phyloP scores from a whole-genome alignment of 2,113 vertebrate species.

The Pipa parva region DNA sequence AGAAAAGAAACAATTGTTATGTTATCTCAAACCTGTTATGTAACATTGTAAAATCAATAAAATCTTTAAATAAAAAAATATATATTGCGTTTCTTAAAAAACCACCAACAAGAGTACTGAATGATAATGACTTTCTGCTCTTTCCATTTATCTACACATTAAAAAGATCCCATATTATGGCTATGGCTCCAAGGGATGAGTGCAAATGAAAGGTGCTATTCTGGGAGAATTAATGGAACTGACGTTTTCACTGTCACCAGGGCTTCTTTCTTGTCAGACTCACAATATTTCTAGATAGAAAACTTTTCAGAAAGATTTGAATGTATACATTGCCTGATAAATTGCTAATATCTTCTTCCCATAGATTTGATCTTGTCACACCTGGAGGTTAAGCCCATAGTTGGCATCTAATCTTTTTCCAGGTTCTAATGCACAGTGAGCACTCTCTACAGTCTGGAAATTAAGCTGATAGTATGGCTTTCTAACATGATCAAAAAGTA shows the following conservation, averaged over 20 bases:
- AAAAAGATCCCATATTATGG: not conserved
- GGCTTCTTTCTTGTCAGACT: not conserved
- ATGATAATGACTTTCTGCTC: no score
- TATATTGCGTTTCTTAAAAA: no score
- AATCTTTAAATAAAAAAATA: no score
- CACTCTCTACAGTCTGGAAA: not conserved
- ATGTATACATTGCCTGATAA: slow-evolving; percentile 5
- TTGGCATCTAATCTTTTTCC: not conserved
- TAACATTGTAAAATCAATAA: no score
- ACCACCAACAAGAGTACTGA: no score
- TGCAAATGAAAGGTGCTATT: no score
- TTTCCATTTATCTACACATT: no score
- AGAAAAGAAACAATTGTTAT: no score
- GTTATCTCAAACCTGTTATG: no score
- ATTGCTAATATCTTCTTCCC: not conserved
- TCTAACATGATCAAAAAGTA: no score
- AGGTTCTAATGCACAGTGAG: not conserved
- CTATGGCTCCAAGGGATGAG: no score
- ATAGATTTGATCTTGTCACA: not conserved
- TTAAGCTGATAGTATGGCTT: no score
- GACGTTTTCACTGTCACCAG: not conserved
- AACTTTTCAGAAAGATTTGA: not conserved
- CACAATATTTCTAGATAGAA: not conserved
- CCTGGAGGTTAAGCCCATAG: not conserved
- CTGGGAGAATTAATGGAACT: not conserved